Base-by-base conservation (phyloP, 2,113 vertebrate genomes). In the Labeo catla region DNA sequence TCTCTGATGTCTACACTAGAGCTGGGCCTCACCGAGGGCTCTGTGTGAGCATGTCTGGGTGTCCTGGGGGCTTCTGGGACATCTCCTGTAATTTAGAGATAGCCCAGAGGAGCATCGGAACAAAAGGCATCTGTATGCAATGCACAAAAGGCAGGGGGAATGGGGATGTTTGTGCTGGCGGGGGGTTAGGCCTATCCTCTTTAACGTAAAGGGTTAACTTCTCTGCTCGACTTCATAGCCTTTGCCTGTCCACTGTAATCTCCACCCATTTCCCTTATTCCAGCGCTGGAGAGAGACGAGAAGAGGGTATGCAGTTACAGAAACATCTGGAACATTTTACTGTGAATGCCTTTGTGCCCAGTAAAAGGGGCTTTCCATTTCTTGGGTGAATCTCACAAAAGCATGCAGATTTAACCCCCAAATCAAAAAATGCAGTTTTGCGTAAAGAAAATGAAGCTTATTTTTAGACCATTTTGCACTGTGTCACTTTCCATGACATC, bases 311-410 rank as follows among this genome's bases (percentile, higher is more conserved):
- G 65, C 5, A 43, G 50, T 83, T 19, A 84, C 52, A 76, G 47
- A 74, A 92, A 92, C 91, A 92, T 93, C 91, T 93, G 92, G 93
- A 93, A 91, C 2, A 70, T 83, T 45, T 93, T 87, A 86, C 49
- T 84, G 84, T 84, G 68, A 81, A 85, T 66, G 84, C 73, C 80
- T 66, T 9, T 61, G 66, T 36, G 45, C 57, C 23, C 74, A 76
- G 79, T 23, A 79, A 84, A 73, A 57, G 72, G 61, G 77, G 43
- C 79, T 66, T 89, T 73, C 63, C 84, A 81, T 87, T 52, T 21
- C 61, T 65, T 65, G 36, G 80, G 9, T 15, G 57, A 13, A 52
- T 36, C 28, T 50, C 15, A 21, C 80, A 13, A 82, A 81, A 39
- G 59, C 80, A 36, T 50, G 45, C 45, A 39, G 23, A 70, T 47